Evolutionary conservation across 2,888 invertebrate genomes (phyloP).

Genomic region (Brachyopa scutellaris): DNA sequence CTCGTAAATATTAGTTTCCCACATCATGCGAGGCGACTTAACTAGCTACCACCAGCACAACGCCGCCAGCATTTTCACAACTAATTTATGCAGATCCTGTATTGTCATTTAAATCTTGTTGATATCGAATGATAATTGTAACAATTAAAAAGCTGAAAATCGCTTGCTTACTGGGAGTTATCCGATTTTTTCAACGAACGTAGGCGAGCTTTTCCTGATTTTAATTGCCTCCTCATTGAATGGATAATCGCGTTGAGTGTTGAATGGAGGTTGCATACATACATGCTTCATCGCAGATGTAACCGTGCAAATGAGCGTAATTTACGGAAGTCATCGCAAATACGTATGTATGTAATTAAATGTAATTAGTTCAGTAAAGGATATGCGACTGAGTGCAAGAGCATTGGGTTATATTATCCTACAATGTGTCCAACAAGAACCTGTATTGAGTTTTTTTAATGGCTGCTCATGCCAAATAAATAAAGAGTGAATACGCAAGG

Average conservation of each 20-base stretch:
- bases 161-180: constrained; percentile 69
- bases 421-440: neutral
- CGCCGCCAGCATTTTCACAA: constrained; percentile 5
- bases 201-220: constrained; percentile 16
- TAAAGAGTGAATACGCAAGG: no score
- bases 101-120: constrained; percentile 75
- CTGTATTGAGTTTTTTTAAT: no score
- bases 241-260: constrained; percentile 61
- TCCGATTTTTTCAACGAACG: constrained; percentile 3
- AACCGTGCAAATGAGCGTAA: constrained; percentile 59
- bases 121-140: constrained; percentile 72
- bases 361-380: constrained; percentile 67
- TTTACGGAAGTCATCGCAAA: constrained; percentile 67
- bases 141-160: constrained; percentile 72
- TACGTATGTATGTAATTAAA: constrained; percentile 64
- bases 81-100: constrained; percentile 72
- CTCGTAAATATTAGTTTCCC: constrained; percentile 59
- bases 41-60: neutral
- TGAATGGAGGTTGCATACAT: constrained; percentile 3
- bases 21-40: neutral
- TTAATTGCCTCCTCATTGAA: constrained; percentile 70
- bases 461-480: no score
- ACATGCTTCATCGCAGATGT: constrained; percentile 29
- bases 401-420: neutral
- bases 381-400: neutral